Base-by-base conservation (phyloP, 2,113 vertebrate genomes). In the Lycaon pictus region DNA sequence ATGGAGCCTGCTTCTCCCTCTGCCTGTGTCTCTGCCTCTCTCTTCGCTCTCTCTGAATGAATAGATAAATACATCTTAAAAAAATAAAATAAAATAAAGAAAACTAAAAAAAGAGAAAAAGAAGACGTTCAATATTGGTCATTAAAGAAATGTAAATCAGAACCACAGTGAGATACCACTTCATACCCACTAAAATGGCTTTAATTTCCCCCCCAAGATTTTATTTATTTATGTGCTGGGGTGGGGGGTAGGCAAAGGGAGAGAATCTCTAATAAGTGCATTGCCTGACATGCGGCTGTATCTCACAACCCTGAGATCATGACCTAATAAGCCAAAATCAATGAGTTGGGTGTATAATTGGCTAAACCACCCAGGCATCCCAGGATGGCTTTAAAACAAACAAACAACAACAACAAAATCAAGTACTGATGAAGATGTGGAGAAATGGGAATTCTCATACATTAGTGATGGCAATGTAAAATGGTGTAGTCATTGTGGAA, bases 371-470 rank as follows among this genome's bases (percentile, higher is more conserved):
- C 29, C 15, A n/a, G 16, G 16, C 67, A 19, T 16, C 32, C 67
- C 32, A 87, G 51, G 25, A 56, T 60, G 43, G 25, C 5, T 92
- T 87, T 55, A 77, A 60, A 37, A 69, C 3, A 56, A 77, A 86
- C 25, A 79, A 63, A 91, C 79, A 89, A 63, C 62, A 55, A 13
- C 29, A 71, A 94, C 79, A 89, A 63, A 62, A 55, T 11, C 29
- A 71, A 94, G 11, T 56, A 5, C 16, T 69, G 51, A 4, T 63
- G 22, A 67, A 11, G 35, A 86, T 72, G 20, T 53, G 20, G 32
- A 94, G 77, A 94, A 94, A 88, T 1, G 82, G 58, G 22, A 87
- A 91, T 8, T 25, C 16, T 89, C n/a, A 94, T 27, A 93, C 53
- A 69, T 88, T 65, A 95, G 29, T 55, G 35, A 51, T 92, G 51